phyloP scores from a whole-genome alignment of 2,113 vertebrate species.

The Meriones unguiculatus region DNA sequence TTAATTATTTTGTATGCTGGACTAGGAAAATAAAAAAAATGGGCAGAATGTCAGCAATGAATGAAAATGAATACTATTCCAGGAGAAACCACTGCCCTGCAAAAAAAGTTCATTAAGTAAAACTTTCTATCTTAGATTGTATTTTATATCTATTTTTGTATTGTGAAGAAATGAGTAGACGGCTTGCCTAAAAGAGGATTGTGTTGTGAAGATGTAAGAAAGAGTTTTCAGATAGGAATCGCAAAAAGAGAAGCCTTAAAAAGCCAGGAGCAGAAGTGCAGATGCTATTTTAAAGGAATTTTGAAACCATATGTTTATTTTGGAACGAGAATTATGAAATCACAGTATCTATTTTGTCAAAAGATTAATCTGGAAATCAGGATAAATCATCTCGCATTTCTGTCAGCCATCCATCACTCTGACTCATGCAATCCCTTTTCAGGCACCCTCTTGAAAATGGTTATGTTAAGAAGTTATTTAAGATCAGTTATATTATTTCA shows the following conservation, averaged over 20 bases:
- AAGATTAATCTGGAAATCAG: constrained; percentile 44
- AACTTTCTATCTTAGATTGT: background rate
- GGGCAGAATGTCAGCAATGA: background rate
- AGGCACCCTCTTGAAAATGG: background rate
- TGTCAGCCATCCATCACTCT: background rate
- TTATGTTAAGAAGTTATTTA: background rate
- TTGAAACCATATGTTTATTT: constrained; percentile 36
- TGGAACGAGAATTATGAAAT: constrained; percentile 7
- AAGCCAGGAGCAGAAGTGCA: background rate
- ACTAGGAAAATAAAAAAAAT: background rate
- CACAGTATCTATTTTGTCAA: constrained; percentile 1
- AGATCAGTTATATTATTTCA: background rate
- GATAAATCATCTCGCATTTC: background rate
- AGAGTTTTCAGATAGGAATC: background rate
- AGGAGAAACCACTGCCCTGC: background rate
- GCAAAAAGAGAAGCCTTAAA: background rate
- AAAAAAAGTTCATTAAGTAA: background rate
- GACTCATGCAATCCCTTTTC: background rate
- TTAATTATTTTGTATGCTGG: background rate
- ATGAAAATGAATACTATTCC: background rate
- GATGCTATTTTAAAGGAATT: constrained; percentile 30
- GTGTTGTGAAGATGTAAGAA: background rate
- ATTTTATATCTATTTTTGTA: background rate
- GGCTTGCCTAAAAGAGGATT: background rate
- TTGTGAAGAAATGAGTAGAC: background rate